Conservation (phyloP, 2,797 vertebrate genomes). For the Malacoctenus gilli region DNA sequence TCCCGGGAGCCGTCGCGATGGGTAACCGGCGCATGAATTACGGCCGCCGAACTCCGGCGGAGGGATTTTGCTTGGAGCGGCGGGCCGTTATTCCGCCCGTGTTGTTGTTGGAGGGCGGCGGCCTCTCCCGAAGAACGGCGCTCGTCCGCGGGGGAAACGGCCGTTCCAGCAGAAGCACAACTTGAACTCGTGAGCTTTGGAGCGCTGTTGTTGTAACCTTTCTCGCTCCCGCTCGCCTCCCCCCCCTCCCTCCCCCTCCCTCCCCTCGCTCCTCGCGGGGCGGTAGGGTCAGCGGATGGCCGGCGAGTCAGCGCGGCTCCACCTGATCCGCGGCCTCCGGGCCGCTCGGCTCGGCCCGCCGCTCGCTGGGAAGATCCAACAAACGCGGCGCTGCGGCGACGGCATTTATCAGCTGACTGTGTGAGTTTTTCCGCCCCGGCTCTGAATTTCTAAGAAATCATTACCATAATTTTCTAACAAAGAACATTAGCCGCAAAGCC, state of each 20-base stretch:
- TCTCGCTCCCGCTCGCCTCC: conserved; percentile 54
- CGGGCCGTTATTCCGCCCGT: conserved; percentile 84
- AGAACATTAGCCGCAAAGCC: conserved; percentile 55
- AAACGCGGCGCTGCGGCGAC: conserved; percentile 54
- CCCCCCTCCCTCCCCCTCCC: conserved; percentile 31
- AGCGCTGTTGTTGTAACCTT: conserved; percentile 81
- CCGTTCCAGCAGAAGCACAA: conserved; percentile 82
- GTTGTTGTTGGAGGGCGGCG: conserved; percentile 82
- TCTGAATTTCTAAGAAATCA: conserved; percentile 72
- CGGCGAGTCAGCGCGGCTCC: conserved; percentile 24
- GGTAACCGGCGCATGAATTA: conserved; percentile 81
- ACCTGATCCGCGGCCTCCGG: conserved; percentile 23
- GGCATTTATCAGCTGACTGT: conserved; percentile 62
- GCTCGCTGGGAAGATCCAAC: not conserved
- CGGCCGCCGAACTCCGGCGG: conserved; percentile 81
- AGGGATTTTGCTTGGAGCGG: conserved; percentile 86
- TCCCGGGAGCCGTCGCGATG: conserved; percentile 73
- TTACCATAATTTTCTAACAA: conserved; percentile 74
- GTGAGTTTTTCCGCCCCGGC: conserved; percentile 48
- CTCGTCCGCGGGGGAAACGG: conserved; percentile 75
- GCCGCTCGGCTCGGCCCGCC: no score
- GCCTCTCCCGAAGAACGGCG: conserved; percentile 82
- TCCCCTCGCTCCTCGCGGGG: conserved; percentile 15
- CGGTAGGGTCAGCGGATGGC: conserved; percentile 12
- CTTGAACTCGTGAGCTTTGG: conserved; percentile 76